phyloP scores from a whole-genome alignment of 2,888 invertebrate genomes.

The Melinaea menophilus region DNA sequence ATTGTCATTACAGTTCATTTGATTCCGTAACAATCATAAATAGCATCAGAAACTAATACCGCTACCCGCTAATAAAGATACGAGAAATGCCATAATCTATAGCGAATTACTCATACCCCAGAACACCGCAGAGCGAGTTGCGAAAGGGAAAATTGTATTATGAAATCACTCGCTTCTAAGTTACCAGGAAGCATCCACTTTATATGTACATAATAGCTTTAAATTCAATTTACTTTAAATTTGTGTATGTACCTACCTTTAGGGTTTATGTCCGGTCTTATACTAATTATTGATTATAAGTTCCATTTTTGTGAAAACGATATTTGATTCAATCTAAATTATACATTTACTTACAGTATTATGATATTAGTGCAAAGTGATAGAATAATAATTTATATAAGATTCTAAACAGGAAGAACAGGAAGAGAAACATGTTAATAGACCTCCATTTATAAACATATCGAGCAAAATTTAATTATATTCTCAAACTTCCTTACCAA shows the following conservation, averaged over 20 bases:
- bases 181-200: slow-evolving; percentile 54
- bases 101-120: slow-evolving; percentile 38
- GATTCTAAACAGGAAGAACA: no score
- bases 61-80: slow-evolving; percentile 8
- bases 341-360: no score
- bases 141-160: slow-evolving; percentile 70
- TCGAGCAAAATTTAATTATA: no score
- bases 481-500: no score
- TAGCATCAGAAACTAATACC: slow-evolving; percentile 7
- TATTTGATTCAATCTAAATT: no score
- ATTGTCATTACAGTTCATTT: slow-evolving; percentile 5
- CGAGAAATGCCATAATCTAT: slow-evolving; percentile 30
- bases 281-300: not conserved
- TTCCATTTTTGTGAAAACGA: no score
- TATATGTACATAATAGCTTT: slow-evolving; percentile 55
- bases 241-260: slow-evolving; percentile 19
- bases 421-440: no score
- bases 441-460: no score
- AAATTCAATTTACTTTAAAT: slow-evolving; percentile 46
- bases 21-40: slow-evolving; percentile 2
- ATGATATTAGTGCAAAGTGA: no score
- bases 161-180: slow-evolving; percentile 60
- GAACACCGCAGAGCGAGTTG: slow-evolving; percentile 45
- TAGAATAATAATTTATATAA: no score
- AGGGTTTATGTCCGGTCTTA: slow-evolving; percentile 6